A percentile compares a stretch with the other conserved stretches of the same genome.
These are phyloP conservation scores for Heteromyza rotundicornis DNA, from an alignment of 2,888 invertebrate genomes.

Conservation along the genomic window DNA sequence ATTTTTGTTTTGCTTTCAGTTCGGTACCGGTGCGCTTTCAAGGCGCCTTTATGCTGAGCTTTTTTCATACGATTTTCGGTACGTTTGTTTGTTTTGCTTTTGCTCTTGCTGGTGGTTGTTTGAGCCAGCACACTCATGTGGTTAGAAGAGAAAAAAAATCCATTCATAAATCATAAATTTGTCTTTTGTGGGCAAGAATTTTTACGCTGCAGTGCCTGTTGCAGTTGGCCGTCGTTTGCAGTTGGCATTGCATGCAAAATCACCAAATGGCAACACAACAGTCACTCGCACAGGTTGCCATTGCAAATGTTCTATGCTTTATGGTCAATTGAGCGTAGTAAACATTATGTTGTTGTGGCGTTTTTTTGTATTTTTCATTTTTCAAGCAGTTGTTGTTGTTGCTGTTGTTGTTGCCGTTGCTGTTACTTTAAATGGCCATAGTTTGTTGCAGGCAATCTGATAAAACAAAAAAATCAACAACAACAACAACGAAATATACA, in stretches of 20 bases:
- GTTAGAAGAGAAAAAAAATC: too few species aligned
- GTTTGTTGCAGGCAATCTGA: constrained; percentile 22
- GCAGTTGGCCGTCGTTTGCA: not conserved
- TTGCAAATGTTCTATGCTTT: not conserved
- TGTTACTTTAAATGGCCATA: constrained; percentile 49
- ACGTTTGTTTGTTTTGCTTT: too few species aligned
- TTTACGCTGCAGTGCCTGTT: not conserved
- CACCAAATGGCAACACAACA: not conserved
- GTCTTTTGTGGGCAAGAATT: constrained; percentile 35
- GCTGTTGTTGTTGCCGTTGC: not conserved
- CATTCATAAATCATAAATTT: constrained; percentile 55
- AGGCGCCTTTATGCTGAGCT: not conserved
- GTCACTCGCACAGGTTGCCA: not conserved
- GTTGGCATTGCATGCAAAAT: constrained; percentile 5
- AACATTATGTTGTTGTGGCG: constrained; percentile 13
- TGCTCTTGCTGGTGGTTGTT: too few species aligned
- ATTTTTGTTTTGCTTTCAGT: not conserved
- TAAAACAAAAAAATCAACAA: too few species aligned
- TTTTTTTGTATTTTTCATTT: not conserved
- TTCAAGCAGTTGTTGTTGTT: not conserved
- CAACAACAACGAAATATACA: too few species aligned
- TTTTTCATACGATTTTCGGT: not conserved
- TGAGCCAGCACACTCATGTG: too few species aligned
- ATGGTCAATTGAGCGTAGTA: constrained; percentile 7
- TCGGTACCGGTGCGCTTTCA: not conserved